phyloP scores from a whole-genome alignment of 2,113 vertebrate species.

The Nymphicus hollandicus region DNA sequence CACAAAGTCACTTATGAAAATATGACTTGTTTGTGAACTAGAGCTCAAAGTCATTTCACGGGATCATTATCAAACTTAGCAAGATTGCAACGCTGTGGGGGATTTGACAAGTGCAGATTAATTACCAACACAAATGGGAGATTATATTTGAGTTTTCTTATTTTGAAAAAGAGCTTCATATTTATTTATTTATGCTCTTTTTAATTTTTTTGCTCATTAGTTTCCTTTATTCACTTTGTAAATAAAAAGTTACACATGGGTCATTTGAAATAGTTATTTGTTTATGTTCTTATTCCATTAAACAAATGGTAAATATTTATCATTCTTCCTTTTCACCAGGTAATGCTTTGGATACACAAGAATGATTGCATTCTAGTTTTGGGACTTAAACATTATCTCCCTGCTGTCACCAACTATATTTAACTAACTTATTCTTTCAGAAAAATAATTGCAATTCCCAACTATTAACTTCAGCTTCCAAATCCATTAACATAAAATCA shows the following conservation, averaged over 20 bases:
- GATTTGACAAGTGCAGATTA: neutral
- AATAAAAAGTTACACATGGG: neutral
- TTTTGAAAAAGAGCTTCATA: neutral
- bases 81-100: neutral
- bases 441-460: slow-evolving; percentile 8
- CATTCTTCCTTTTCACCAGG: neutral
- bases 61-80: neutral
- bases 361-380: neutral
- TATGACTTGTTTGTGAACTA: neutral
- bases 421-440: neutral
- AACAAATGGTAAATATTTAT: slow-evolving; percentile 35
- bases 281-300: neutral
- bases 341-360: slow-evolving; percentile 38
- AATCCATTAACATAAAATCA: neutral
- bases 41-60: neutral
- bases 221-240: neutral
- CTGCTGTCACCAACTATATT: neutral
- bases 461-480: neutral
- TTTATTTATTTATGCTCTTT: neutral
- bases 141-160: neutral
- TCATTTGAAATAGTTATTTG: neutral
- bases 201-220: accelerated
- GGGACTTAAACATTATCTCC: neutral
- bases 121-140: neutral
- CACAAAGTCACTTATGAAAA: neutral